Percentiles rank a stretch among this genome's conserved stretches.
Evolutionary conservation across 2,888 invertebrate species (phyloP).

Genomic region (Metallyticus violacea): DNA sequence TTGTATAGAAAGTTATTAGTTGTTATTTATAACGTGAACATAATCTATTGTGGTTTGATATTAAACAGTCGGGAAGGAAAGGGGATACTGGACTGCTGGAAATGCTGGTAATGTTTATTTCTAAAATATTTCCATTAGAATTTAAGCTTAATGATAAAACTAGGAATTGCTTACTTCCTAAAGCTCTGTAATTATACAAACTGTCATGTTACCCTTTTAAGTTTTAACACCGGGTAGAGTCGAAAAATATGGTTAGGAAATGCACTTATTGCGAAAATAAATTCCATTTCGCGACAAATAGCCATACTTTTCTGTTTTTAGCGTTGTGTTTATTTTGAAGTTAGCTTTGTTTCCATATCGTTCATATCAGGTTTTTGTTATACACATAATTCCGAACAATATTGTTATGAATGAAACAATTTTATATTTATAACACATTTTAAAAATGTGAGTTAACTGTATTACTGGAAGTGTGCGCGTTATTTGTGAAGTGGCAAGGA

Average conservation of each 20-base stretch:
- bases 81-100: background rate
- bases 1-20: conserved; percentile 25
- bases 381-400: too few species aligned
- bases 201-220: background rate
- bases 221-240: background rate
- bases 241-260: background rate
- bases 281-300: background rate
- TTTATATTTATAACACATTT: too few species aligned
- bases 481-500: too few species aligned
- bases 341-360: background rate
- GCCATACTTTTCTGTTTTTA: background rate
- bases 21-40: conserved; percentile 18
- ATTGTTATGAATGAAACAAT: too few species aligned
- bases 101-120: conserved; percentile 16
- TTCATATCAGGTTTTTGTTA: too few species aligned
- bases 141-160: background rate
- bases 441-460: too few species aligned
- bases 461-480: too few species aligned
- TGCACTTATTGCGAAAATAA: background rate
- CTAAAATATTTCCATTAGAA: background rate
- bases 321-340: background rate
- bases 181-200: background rate
- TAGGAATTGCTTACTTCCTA: background rate
- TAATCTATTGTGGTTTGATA: background rate
- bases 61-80: background rate